Evolutionary conservation across 2,888 invertebrate species (phyloP).

Genomic region (Heterodera filipjevi): DNA sequence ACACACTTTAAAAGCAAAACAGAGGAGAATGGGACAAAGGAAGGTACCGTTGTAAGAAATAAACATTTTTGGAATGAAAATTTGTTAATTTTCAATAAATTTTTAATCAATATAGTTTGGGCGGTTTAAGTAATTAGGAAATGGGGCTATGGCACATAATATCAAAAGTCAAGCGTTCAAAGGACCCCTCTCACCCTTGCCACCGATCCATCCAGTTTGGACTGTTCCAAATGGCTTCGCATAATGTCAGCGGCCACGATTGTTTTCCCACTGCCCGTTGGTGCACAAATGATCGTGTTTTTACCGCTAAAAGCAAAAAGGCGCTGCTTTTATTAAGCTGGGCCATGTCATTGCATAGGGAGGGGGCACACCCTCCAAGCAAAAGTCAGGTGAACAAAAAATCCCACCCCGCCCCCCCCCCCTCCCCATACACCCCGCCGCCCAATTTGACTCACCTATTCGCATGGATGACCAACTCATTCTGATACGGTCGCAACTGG

Average conservation of each 20-base stretch:
- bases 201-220: constrained; percentile 11
- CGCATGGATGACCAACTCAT: constrained; percentile 44
- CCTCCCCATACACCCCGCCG: not conserved
- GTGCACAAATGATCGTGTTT: constrained; percentile 60
- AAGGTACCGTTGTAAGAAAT: no score
- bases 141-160: no score
- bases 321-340: not conserved
- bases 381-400: no score
- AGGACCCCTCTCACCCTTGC: constrained; percentile 36
- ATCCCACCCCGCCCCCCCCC: no score
- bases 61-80: not conserved
- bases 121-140: no score
- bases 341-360: no score
- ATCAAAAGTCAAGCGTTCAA: no score
- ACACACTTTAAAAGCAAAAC: constrained; percentile 29
- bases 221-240: constrained; percentile 46
- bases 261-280: constrained; percentile 62
- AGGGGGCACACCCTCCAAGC: no score
- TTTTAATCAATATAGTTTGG: no score
- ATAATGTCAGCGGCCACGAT: constrained; percentile 59
- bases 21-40: no score
- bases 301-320: constrained; percentile 17
- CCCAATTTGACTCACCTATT: constrained; percentile 8
- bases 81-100: no score
- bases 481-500: constrained; percentile 50